Percentiles rank a stretch among this genome's conserved stretches.
Conservation (phyloP, 2,888 invertebrate genomes). For the Agonopterix subpropinquella region DNA sequence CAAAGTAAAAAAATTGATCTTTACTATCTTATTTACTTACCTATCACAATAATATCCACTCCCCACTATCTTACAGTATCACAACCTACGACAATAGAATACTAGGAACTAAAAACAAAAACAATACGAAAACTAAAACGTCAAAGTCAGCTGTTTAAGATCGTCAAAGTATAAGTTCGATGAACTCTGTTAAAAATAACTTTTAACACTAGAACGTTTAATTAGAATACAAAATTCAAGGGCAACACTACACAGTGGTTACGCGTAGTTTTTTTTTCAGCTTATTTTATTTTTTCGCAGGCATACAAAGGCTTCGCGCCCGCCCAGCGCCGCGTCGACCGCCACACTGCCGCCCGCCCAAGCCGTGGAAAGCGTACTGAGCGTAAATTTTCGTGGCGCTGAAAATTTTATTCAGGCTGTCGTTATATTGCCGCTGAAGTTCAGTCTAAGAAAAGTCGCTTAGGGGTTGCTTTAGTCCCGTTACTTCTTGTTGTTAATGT, state of each 20-base stretch:
- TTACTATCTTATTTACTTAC: conserved; percentile 15
- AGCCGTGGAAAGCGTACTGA: conserved; percentile 26
- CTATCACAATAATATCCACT: conserved; percentile 17
- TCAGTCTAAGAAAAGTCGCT: not conserved
- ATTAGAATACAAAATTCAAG: conserved; percentile 12
- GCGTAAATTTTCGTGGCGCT: conserved; percentile 32
- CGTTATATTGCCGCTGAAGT: conserved; percentile 23
- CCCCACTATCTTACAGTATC: conserved; percentile 13
- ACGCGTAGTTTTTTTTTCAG: conserved; percentile 8
- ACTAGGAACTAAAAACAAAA: conserved; percentile 10
- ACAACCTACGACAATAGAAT: conserved; percentile 16
- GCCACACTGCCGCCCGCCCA: conserved; percentile 58
- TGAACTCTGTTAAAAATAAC: conserved; percentile 19
- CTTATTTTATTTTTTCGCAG: not conserved
- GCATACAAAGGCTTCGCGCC: conserved; percentile 26
- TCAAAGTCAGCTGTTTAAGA: conserved; percentile 30
- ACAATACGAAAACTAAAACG: conserved; percentile 14
- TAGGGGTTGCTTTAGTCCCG: too few species aligned
- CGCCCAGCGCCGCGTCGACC: conserved; percentile 39
- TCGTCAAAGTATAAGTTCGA: conserved; percentile 18
- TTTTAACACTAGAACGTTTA: conserved; percentile 10
- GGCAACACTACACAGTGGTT: conserved; percentile 18
- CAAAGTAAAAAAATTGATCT: too few species aligned
- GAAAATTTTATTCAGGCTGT: conserved; percentile 45
- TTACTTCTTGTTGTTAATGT: too few species aligned